Base-by-base conservation (phyloP, 1,140 invertebrate genomes). In the Calephelis nemesis region DNA sequence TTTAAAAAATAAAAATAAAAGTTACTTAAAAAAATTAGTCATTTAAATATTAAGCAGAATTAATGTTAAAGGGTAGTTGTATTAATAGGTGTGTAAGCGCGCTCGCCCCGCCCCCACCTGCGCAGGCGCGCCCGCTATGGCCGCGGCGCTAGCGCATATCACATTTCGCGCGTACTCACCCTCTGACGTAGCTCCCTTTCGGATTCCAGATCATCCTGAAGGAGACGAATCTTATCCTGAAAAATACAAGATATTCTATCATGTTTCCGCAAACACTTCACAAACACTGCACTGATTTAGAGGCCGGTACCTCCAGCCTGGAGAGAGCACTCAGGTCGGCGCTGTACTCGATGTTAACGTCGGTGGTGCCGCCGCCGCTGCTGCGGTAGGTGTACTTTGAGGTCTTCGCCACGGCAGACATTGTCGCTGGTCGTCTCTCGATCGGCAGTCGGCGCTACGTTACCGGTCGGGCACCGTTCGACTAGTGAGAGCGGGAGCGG, bases 201-300 rank as follows among this genome's bases (percentile, higher is more conserved):
- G 91, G 95, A 95, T 95, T 99, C 98, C 93, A 99, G 94, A 94
- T 99, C 98, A 95, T 99, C 98, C 86, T 98, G 97, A 83, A 99
- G 94, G 85, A 99, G 96, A 92, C 98, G 97, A 93, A 99, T 98
- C 94, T 98, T 98, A 93, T 99, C 98, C 98, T 98, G 94, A 89
- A 97, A 91, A 91, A 89, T 87, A 89, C 79, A 88, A 89, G 64
- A 87, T 82, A 85, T 71, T 83, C 78, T 86, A 90, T 86, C 75
- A 87, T 85, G 81, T 80, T 73, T 86, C 86, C 84, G 78, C 75
- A 77, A 82, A 79, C 87, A 88, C 85, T 88, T 84, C 87, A 88
- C 87, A 86, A 87, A 76, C 88, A 90, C 88, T 90, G 78, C 88
- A 91, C 87, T 89, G 78, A 66, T 76, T 63, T 63, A 68, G 71